Conservation (phyloP, 2,113 vertebrate genomes). For the Psilopogon haemacephalus region DNA sequence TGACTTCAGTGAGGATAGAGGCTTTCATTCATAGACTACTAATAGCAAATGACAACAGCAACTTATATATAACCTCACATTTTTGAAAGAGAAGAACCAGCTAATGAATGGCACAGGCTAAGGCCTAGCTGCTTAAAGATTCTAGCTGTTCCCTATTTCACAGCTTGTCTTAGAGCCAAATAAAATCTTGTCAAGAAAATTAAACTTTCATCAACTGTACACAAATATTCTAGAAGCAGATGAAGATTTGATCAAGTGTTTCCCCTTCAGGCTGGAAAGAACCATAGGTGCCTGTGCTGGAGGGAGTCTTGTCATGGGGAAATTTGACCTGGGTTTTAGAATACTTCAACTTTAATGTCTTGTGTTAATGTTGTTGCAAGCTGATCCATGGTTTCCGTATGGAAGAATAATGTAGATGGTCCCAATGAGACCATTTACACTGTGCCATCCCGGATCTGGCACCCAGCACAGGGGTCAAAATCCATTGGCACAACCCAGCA, state of each 20-base stretch:
- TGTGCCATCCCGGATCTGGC: background rate
- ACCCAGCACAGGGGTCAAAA: background rate
- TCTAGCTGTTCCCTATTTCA: background rate
- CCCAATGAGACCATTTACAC: background rate
- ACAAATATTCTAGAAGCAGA: background rate
- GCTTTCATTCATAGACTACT: background rate
- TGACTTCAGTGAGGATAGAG: background rate
- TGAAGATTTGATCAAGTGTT: background rate
- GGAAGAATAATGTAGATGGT: background rate
- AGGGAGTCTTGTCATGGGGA: background rate
- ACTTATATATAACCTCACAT: background rate
- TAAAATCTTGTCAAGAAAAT: background rate
- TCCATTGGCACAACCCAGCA: background rate
- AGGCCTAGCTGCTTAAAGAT: background rate
- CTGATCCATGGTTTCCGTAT: background rate
- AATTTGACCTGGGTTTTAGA: background rate
- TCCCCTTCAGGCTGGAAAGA: background rate
- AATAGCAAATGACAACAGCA: background rate
- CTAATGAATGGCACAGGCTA: accelerated
- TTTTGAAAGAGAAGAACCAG: background rate
- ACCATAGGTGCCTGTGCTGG: too few relatives aligned
- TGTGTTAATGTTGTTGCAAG: background rate
- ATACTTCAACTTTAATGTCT: background rate
- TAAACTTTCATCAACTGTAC: background rate
- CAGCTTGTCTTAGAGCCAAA: background rate